phyloP scores from a whole-genome alignment of 2,797 vertebrate genomes.

The Sebastes cheni region DNA sequence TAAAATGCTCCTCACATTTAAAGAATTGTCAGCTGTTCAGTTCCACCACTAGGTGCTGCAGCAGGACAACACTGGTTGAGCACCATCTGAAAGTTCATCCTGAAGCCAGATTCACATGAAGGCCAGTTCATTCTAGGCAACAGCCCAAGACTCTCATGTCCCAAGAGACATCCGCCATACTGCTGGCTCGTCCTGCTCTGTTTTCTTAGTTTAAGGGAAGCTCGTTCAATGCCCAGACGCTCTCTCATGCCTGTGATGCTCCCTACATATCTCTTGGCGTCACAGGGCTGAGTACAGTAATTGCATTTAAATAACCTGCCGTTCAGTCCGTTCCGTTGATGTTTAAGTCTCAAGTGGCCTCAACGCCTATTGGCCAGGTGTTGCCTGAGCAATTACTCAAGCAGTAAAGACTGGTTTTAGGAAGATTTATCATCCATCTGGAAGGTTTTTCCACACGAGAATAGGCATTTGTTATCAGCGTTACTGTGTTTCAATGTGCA shows the following conservation, averaged over 20 bases:
- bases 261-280: background rate
- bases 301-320: background rate
- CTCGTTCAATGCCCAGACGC: too few species aligned
- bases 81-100: background rate
- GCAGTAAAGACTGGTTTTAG: background rate
- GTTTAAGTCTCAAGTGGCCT: background rate
- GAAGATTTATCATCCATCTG: background rate
- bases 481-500: background rate
- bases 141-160: background rate
- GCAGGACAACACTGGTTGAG: background rate
- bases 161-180: background rate
- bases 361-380: background rate
- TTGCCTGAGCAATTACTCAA: background rate
- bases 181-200: background rate
- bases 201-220: background rate
- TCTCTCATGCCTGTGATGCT: background rate
- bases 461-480: too few species aligned
- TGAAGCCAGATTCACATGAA: background rate
- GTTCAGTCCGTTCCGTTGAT: background rate
- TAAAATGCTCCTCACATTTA: background rate
- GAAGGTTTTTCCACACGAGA: background rate
- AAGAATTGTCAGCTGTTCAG: background rate
- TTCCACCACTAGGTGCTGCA: background rate
- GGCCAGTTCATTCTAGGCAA: too few species aligned
- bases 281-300: background rate